These are phyloP conservation scores for Chunga burmeisteri DNA, from an alignment of 2,113 vertebrate species.

Conservation along the genomic window DNA sequence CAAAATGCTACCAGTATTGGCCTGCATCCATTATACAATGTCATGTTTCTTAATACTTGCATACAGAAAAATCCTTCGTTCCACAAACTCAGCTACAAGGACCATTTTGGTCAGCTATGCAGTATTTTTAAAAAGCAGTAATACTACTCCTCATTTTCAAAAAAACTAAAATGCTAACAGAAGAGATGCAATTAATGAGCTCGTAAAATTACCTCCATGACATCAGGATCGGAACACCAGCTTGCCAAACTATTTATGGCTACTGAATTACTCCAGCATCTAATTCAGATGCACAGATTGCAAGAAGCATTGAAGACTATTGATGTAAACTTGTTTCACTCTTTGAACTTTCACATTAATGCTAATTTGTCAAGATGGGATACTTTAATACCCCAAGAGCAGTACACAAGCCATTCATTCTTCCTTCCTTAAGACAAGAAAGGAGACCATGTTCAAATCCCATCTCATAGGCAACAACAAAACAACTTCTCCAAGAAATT, in stretches of 20 bases:
- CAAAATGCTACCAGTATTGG: not conserved
- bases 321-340: not conserved
- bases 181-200: not conserved
- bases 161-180: not conserved
- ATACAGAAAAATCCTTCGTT: not conserved
- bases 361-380: not conserved
- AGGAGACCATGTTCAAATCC: not conserved
- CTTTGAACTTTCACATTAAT: not conserved
- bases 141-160: not conserved
- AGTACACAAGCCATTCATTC: not conserved
- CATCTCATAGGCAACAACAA: not conserved
- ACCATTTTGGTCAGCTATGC: not conserved
- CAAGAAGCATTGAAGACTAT: not conserved
- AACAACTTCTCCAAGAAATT: not conserved
- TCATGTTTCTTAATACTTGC: not conserved
- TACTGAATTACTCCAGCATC: not conserved
- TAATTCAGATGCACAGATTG: not conserved
- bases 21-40: not conserved
- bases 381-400: not conserved
- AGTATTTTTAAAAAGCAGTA: not conserved
- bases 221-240: not conserved
- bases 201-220: not conserved
- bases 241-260: not conserved
- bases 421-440: not conserved
- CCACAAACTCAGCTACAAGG: not conserved